Conservation (phyloP, 2,888 invertebrate genomes). For the Blera fallax region DNA sequence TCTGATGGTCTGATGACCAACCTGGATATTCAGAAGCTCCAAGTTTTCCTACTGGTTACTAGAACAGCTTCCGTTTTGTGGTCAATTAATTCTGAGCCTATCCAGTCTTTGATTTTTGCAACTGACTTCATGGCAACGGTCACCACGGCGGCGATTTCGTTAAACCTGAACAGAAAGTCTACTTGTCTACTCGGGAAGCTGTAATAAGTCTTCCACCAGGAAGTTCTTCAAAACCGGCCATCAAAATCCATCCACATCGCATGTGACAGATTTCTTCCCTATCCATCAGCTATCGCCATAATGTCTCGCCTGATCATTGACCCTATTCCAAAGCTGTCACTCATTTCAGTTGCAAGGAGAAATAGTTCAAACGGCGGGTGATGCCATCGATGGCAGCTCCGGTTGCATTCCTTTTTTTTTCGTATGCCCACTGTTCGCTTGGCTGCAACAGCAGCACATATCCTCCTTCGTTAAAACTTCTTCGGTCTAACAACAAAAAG, state of each 20-base stretch:
- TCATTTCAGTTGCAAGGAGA: slow-evolving; percentile 51
- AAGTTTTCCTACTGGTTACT: no score
- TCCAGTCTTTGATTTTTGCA: no score
- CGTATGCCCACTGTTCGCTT: slow-evolving; percentile 4
- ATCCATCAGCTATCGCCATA: slow-evolving; percentile 48
- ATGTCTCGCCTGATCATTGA: slow-evolving; percentile 70
- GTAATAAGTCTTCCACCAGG: background rate
- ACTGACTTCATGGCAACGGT: no score
- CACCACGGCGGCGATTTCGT: no score
- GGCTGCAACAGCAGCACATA: no score
- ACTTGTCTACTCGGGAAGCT: no score
- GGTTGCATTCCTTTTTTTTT: slow-evolving; percentile 45
- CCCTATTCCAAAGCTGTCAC: slow-evolving; percentile 65
- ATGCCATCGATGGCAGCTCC: slow-evolving; percentile 66
- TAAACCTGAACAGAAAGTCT: no score
- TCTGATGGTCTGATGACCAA: no score
- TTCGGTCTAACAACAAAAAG: slow-evolving; percentile 10
- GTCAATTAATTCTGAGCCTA: no score
- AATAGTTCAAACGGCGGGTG: slow-evolving; percentile 69
- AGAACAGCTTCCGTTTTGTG: no score
- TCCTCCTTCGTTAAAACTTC: slow-evolving; percentile 53
- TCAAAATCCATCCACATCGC: background rate
- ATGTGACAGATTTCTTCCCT: slow-evolving; percentile 9
- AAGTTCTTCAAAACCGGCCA: background rate
- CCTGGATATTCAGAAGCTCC: no score